Percentiles rank a stretch among this genome's conserved stretches.
phyloP scores from a whole-genome alignment of 2,888 invertebrate genomes.

The Sepioteuthis lessoniana region DNA sequence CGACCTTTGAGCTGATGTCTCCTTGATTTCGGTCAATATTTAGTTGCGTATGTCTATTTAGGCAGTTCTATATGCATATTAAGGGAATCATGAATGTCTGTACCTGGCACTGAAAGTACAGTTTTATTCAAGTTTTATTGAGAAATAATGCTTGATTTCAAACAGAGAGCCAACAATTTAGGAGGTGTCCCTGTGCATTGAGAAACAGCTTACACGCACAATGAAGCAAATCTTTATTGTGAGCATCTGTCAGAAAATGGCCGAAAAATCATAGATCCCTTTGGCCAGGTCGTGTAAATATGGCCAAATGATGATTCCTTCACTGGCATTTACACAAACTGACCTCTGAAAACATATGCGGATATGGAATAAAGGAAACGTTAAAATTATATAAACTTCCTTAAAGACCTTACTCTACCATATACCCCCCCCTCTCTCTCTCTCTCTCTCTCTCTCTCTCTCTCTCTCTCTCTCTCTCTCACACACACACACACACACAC shows the following conservation, averaged over 20 bases:
- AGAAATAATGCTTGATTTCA: not conserved
- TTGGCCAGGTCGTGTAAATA: not conserved
- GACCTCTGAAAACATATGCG: not conserved
- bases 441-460: too few species aligned
- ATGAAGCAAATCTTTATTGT: slow-evolving; percentile 17
- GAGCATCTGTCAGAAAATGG: not conserved
- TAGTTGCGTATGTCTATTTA: not conserved
- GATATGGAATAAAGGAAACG: not conserved
- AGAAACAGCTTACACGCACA: not conserved
- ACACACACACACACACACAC: too few species aligned
- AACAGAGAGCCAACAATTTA: not conserved
- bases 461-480: too few species aligned
- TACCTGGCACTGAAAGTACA: not conserved
- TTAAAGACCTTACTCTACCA: too few species aligned
- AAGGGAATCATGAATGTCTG: not conserved
- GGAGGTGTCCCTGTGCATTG: not conserved
- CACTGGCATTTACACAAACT: not conserved
- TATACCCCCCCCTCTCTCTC: too few species aligned
- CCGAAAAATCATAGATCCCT: not conserved
- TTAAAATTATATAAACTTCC: not conserved
- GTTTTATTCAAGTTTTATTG: not conserved
- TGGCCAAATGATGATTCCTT: slow-evolving; percentile 1
- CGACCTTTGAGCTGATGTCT: not conserved
- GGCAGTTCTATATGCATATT: not conserved
- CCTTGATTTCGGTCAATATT: not conserved